phyloP scores from a whole-genome alignment of 2,888 invertebrate genomes.

The Melolontha melolontha region DNA sequence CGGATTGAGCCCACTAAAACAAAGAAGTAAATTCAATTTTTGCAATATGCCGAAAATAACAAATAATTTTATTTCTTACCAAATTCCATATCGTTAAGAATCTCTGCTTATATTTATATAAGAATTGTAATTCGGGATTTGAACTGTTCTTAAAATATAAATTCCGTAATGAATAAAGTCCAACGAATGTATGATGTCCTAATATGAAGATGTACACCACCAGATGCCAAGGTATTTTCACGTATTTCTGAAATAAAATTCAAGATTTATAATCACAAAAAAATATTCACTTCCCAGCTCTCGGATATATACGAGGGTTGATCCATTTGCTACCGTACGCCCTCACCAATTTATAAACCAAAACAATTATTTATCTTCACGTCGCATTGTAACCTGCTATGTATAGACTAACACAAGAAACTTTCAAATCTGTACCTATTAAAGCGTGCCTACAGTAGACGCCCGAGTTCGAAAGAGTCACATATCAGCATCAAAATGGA shows the following conservation, averaged over 20 bases:
- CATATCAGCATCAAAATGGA: too few species aligned
- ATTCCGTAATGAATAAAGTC: conserved; percentile 3
- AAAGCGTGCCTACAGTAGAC: too few species aligned
- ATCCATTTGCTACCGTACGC: too few species aligned
- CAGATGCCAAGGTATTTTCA: background rate
- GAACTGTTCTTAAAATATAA: conserved; percentile 25
- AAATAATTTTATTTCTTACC: conserved; percentile 36
- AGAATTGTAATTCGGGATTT: conserved; percentile 30
- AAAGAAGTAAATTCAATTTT: background rate
- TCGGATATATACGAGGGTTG: too few species aligned
- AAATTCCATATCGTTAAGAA: conserved; percentile 48
- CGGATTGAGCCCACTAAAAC: conserved; percentile 42
- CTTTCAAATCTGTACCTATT: too few species aligned
- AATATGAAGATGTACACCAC: conserved; percentile 17
- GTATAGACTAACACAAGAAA: too few species aligned
- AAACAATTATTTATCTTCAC: too few species aligned
- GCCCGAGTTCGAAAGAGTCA: too few species aligned
- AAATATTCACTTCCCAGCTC: too few species aligned
- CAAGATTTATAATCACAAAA: background rate
- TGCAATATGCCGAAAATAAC: too few species aligned
- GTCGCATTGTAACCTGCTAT: too few species aligned
- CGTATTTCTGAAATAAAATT: background rate
- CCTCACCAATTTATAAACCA: too few species aligned
- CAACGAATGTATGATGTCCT: conserved; percentile 25
- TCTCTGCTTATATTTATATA: conserved; percentile 41